Evolutionary conservation across 2,888 invertebrate genomes (phyloP).

Genomic region (Graphium colonna): DNA sequence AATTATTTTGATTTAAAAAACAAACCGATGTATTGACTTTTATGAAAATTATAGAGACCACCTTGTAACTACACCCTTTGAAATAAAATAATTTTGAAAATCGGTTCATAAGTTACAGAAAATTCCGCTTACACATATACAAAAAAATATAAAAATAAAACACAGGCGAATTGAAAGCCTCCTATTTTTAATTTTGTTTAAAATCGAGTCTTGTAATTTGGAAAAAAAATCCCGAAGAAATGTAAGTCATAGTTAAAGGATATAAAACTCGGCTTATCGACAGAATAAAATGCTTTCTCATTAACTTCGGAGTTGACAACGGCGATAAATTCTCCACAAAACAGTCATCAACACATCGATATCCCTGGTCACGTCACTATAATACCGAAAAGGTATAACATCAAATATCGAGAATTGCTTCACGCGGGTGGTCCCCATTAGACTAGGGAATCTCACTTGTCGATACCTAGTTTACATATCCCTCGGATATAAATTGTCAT

Average conservation of each 20-base stretch:
- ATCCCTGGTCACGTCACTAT: conserved; percentile 15
- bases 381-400: conserved; percentile 13
- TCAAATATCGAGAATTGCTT: conserved; percentile 19
- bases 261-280: neutral
- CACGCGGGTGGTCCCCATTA: conserved; percentile 66
- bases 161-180: too few relatives aligned
- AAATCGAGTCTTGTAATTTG: too few relatives aligned
- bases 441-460: conserved; percentile 49
- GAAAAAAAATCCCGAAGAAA: too few relatives aligned
- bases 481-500: conserved; percentile 73
- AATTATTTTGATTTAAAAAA: too few relatives aligned
- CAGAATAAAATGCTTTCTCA: conserved; percentile 9
- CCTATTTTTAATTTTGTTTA: too few relatives aligned
- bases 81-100: too few relatives aligned
- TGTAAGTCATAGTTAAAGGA: neutral
- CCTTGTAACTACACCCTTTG: too few relatives aligned
- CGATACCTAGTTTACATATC: conserved; percentile 66
- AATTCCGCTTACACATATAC: too few relatives aligned
- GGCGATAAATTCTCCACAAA: conserved; percentile 20
- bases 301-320: conserved; percentile 11
- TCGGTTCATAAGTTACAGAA: too few relatives aligned
- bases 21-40: too few relatives aligned
- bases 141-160: too few relatives aligned
- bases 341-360: conserved; percentile 17
- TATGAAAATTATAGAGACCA: too few relatives aligned